These are phyloP conservation scores for Leptinotarsa texana DNA, from an alignment of 1,140 invertebrate species.

Conservation along the genomic window DNA sequence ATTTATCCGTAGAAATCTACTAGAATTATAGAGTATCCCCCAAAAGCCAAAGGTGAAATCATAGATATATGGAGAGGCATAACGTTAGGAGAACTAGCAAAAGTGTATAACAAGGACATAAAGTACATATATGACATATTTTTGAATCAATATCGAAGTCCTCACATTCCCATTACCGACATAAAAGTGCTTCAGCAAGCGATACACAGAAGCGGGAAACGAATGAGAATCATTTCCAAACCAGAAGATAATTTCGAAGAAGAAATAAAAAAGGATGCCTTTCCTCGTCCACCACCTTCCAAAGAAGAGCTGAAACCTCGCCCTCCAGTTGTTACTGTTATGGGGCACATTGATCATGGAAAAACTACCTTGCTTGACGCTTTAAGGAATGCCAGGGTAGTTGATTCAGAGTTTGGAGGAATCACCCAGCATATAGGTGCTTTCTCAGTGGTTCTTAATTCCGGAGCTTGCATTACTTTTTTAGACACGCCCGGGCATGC, in stretches of 20 bases:
- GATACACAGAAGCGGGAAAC: conserved; percentile 45
- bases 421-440: conserved; percentile 99
- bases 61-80: conserved; percentile 78
- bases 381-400: conserved; percentile 83
- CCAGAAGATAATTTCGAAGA: conserved; percentile 40
- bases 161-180: conserved; percentile 45
- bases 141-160: conserved; percentile 44
- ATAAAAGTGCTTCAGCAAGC: conserved; percentile 47
- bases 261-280: conserved; percentile 45
- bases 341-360: conserved; percentile 99
- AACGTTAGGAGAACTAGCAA: conserved; percentile 73
- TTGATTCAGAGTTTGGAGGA: conserved; percentile 94
- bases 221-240: conserved; percentile 50
- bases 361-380: conserved; percentile 97
- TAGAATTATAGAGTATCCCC: conserved; percentile 59
- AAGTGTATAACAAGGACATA: conserved; percentile 60
- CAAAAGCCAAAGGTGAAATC: conserved; percentile 58
- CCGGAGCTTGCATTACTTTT: conserved; percentile 84
- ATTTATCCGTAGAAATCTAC: conserved; percentile 56
- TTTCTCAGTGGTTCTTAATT: conserved; percentile 81
- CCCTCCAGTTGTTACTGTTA: conserved; percentile 93
- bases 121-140: conserved; percentile 51
- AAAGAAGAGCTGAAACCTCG: conserved; percentile 67
- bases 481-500: conserved; percentile 99
- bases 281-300: conserved; percentile 61